These are phyloP conservation scores for Calonectris borealis DNA, from an alignment of 2,113 vertebrate genomes.

Conservation along the genomic window DNA sequence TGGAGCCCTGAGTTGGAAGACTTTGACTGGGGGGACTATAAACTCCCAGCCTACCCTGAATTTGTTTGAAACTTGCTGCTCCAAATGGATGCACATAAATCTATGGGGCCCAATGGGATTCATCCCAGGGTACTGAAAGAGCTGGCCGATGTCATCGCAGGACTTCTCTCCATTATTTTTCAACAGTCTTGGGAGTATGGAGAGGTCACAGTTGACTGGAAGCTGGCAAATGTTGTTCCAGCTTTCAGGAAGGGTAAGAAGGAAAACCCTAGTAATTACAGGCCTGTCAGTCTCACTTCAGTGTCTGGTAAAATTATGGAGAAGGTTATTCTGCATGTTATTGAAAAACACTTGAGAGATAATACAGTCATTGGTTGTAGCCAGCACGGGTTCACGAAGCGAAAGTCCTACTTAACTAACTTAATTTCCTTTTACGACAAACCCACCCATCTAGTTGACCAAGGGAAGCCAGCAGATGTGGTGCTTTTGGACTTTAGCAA, in stretches of 20 bases:
- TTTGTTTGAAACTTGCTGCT: not conserved
- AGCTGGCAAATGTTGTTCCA: not conserved
- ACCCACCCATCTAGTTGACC: not conserved
- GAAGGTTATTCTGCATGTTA: not conserved
- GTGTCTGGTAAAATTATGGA: not conserved
- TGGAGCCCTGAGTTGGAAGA: not conserved
- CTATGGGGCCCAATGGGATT: fast-evolving
- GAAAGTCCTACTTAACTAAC: not conserved
- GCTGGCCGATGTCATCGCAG: fast-evolving
- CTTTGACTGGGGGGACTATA: not conserved
- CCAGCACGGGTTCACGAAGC: not conserved
- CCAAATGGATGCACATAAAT: not conserved
- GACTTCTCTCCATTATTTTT: not conserved
- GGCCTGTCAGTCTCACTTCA: not conserved
- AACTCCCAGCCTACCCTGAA: not conserved
- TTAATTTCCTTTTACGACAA: not conserved
- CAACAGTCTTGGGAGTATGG: not conserved
- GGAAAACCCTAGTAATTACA: not conserved
- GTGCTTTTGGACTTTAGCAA: not conserved
- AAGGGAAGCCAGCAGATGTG: not conserved
- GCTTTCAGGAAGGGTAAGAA: not conserved
- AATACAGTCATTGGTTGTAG: not conserved
- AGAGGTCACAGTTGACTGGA: not conserved
- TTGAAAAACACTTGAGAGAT: not conserved
- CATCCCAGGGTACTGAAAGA: not conserved